Percentiles rank a stretch among this genome's conserved stretches.
These are phyloP conservation scores for Ellobius talpinus DNA, from an alignment of 2,113 vertebrate species.

Conservation along the genomic window DNA sequence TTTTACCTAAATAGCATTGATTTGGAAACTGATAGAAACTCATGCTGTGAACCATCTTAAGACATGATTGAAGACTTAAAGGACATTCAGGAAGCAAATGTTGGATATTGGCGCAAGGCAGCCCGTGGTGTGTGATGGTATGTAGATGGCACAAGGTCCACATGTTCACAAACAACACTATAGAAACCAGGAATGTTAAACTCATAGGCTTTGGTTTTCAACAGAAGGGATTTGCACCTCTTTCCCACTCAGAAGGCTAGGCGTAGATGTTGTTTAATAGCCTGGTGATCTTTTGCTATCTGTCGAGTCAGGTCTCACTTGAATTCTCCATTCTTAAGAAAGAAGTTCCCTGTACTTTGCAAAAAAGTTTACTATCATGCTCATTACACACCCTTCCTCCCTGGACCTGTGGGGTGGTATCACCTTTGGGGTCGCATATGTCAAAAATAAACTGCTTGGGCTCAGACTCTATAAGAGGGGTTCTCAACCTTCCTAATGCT, in stretches of 20 bases:
- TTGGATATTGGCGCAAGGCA: neutral
- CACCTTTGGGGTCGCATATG: neutral
- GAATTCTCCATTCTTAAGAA: neutral
- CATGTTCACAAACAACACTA: neutral
- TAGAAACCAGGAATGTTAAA: neutral
- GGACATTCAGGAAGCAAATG: neutral
- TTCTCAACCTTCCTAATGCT: neutral
- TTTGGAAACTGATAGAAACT: too few species aligned
- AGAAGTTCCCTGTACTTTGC: neutral
- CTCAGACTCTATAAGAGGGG: neutral
- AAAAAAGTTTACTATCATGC: neutral
- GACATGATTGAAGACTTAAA: neutral
- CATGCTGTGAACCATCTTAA: too few species aligned
- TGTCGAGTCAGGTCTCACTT: neutral
- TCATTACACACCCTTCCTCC: neutral
- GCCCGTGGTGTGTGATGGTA: neutral
- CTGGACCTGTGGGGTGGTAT: neutral
- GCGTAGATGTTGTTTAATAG: neutral
- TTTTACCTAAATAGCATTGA: too few species aligned
- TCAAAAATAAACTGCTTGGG: neutral
- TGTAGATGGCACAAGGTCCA: neutral
- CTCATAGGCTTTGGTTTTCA: neutral
- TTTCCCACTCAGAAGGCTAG: neutral
- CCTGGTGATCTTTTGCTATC: neutral
- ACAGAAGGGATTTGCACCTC: neutral